Base-by-base conservation (phyloP, 2,888 invertebrate species). In the Drosophila limbata region DNA sequence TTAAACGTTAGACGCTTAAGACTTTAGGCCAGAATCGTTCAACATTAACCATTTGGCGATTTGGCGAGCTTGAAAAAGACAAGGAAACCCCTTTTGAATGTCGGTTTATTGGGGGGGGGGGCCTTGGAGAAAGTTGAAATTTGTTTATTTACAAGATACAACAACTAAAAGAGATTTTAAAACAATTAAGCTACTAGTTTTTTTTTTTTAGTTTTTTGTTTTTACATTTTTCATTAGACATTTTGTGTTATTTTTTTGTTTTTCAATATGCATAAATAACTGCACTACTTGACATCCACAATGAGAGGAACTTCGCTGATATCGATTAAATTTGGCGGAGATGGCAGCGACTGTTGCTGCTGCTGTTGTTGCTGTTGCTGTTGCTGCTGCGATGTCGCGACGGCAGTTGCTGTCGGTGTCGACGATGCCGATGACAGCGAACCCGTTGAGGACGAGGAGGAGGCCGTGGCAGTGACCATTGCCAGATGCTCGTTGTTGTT, bases 231-330 rank as follows among this genome's bases (percentile, higher is more conserved):
- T 75, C 63, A 56, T 70, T 67, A 19, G 66, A 59, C 17, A 39
- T 71, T 67, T 52, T 57, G 66, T 65, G 65, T 62, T 65, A 57
- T 64, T 57, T 48, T 59, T 25, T 57, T 48, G 56, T 25, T 74
- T 84, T 76, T 84, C 57, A 73, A 76, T 82, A 73, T 81, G 80
- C 75, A 84, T 80, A 88, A 84, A 77, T 84, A 89, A 88, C 85
- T 90, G 86, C 85, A 88, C 91, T 92, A 92, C 91, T 92, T 92
- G 91, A 92, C 92, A 92, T 92, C 92, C 90, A 92, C 92, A 90
- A 92, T 90, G 85, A 92, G 91, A 91, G 92, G 91, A 91, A 92
- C 92, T 90, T 92, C 92, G 82, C 90, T 92, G 90, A 91, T 92
- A 91, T 92, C 92, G 86, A 92, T 92, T 90, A 92, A 88, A 91